Conservation (phyloP, 2,797 vertebrate species). For the Pristis pectinata region DNA sequence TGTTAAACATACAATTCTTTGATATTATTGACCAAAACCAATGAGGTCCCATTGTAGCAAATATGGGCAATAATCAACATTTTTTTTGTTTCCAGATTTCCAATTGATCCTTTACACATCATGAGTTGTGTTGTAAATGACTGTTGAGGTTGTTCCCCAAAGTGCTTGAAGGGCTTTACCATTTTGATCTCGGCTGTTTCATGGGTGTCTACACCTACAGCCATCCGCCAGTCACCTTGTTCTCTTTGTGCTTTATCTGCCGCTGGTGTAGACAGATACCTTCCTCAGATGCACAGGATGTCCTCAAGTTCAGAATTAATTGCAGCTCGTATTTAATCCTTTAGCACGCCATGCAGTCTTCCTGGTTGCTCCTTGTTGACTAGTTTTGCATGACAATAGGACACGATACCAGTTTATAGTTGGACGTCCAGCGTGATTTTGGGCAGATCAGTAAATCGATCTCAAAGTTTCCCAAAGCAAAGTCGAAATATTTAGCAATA, state of each 20-base stretch:
- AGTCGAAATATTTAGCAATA: background rate
- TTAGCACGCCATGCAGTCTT: background rate
- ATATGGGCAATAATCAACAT: too few relatives aligned
- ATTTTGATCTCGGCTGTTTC: background rate
- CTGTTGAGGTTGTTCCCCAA: background rate
- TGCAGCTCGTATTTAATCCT: background rate
- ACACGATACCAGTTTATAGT: background rate
- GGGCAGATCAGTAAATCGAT: background rate
- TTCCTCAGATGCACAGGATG: constrained; percentile 27
- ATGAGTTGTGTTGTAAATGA: background rate
- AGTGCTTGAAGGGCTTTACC: constrained; percentile 7
- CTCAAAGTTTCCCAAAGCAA: background rate
- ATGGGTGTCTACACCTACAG: background rate
- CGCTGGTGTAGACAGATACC: constrained; percentile 27
- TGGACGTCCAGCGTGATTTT: background rate
- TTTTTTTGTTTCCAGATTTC: background rate
- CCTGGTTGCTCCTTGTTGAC: background rate
- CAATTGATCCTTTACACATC: background rate
- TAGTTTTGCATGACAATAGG: background rate
- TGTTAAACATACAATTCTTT: background rate
- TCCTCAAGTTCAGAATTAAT: constrained; percentile 29
- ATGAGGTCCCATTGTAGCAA: background rate
- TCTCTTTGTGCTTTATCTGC: background rate
- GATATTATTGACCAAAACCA: background rate
- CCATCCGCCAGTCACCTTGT: background rate